phyloP scores from a whole-genome alignment of 2,888 invertebrate species.

The Frankliniella fusca region DNA sequence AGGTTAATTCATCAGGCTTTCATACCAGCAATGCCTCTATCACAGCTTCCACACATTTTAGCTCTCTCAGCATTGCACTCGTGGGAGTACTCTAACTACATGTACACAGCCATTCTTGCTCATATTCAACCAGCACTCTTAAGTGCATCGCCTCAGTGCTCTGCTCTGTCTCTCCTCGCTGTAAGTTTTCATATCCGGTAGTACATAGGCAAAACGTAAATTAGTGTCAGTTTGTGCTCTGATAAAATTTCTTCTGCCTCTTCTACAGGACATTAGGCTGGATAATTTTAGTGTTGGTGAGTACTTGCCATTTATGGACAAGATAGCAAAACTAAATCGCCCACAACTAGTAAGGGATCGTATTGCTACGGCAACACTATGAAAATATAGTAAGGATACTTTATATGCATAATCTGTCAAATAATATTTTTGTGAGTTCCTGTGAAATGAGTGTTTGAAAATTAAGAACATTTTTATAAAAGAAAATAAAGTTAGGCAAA shows the following conservation, averaged over 20 bases:
- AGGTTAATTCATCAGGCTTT: neutral
- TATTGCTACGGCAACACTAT: neutral
- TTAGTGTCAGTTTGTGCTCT: no score
- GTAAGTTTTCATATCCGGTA: neutral
- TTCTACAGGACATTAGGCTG: neutral
- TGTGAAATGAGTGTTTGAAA: no score
- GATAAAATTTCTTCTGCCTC: neutral
- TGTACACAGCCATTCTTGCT: neutral
- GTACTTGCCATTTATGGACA: conserved; percentile 6
- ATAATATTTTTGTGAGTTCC: neutral
- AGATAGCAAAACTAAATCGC: neutral
- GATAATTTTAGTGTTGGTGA: neutral
- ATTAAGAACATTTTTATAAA: no score
- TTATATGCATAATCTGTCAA: neutral
- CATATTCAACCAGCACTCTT: neutral
- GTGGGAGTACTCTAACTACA: neutral
- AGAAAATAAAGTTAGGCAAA: no score
- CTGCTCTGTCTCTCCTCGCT: neutral
- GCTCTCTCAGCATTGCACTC: neutral
- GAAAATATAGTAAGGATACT: neutral
- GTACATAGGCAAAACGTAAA: neutral
- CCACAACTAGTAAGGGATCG: neutral
- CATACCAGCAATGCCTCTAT: neutral
- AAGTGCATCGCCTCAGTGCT: neutral
- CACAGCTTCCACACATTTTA: neutral